phyloP scores from a whole-genome alignment of 2,113 vertebrate species.

The Silurus meridionalis region DNA sequence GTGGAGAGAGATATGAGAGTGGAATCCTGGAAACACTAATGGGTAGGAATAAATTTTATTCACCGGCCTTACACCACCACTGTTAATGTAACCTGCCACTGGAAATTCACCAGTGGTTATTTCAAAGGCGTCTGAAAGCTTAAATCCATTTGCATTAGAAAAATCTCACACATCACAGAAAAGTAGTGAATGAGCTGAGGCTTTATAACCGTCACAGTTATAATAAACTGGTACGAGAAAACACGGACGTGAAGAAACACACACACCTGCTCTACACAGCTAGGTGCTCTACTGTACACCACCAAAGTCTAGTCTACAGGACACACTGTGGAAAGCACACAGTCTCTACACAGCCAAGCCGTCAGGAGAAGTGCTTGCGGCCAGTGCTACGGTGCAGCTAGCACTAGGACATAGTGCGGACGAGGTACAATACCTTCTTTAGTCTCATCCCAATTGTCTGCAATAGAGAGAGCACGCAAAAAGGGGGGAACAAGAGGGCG shows the following conservation, averaged over 20 bases:
- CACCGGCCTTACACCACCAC: background rate
- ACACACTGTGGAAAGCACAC: slow-evolving; percentile 57
- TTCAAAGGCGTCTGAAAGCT: background rate
- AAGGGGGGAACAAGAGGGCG: slow-evolving; percentile 65
- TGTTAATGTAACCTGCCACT: background rate
- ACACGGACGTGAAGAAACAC: slow-evolving; percentile 47
- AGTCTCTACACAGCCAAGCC: slow-evolving; percentile 57
- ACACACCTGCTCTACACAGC: slow-evolving; percentile 43
- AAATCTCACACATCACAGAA: slow-evolving; percentile 29
- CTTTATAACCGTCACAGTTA: slow-evolving; percentile 37
- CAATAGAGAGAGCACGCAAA: slow-evolving; percentile 78
- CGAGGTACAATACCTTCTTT: slow-evolving; percentile 81
- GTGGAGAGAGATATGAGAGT: background rate
- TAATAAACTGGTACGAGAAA: slow-evolving; percentile 43
- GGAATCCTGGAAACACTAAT: background rate
- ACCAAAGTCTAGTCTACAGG: slow-evolving; percentile 48
- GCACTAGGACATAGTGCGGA: slow-evolving; percentile 68
- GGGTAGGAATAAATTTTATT: background rate
- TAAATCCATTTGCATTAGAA: slow-evolving; percentile 12
- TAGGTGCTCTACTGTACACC: slow-evolving; percentile 29
- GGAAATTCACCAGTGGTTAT: background rate
- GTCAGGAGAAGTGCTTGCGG: slow-evolving; percentile 57
- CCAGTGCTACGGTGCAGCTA: slow-evolving; percentile 65
- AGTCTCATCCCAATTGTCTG: slow-evolving; percentile 81
- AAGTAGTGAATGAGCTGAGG: slow-evolving; percentile 19